A percentile compares a stretch with the other conserved stretches of the same genome.
phyloP scores from a whole-genome alignment of 2,113 vertebrate species.

The Pelecanoides urinatrix region DNA sequence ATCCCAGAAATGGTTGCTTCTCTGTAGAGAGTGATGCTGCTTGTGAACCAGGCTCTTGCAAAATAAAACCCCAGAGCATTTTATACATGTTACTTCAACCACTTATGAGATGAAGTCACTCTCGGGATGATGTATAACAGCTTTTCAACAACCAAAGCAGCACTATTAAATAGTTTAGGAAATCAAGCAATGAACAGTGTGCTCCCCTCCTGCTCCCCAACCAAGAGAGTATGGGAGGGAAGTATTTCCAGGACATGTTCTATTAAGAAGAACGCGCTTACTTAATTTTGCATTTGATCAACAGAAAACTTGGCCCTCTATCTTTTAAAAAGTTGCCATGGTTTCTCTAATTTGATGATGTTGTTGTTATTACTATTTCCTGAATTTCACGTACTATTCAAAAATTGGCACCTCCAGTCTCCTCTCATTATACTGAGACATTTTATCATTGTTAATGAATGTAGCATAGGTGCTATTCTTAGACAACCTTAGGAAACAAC shows the following conservation, averaged over 20 bases:
- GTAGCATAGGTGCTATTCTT: neutral
- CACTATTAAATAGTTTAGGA: neutral
- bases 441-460: slow-evolving; percentile 31
- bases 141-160: neutral
- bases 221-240: neutral
- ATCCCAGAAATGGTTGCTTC: neutral
- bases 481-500: neutral
- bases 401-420: neutral
- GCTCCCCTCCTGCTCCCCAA: neutral
- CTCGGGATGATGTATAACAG: neutral
- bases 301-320: neutral
- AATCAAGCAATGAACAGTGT: neutral
- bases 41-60: neutral
- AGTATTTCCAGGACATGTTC: neutral
- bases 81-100: neutral
- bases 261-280: neutral
- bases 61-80: neutral
- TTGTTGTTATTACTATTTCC: neutral
- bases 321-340: neutral
- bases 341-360: neutral
- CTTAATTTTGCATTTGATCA: neutral
- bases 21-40: neutral
- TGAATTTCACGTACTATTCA: neutral
- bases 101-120: neutral
- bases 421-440: neutral